phyloP scores from a whole-genome alignment of 2,888 invertebrate species.

The Cacoxenus indagator region DNA sequence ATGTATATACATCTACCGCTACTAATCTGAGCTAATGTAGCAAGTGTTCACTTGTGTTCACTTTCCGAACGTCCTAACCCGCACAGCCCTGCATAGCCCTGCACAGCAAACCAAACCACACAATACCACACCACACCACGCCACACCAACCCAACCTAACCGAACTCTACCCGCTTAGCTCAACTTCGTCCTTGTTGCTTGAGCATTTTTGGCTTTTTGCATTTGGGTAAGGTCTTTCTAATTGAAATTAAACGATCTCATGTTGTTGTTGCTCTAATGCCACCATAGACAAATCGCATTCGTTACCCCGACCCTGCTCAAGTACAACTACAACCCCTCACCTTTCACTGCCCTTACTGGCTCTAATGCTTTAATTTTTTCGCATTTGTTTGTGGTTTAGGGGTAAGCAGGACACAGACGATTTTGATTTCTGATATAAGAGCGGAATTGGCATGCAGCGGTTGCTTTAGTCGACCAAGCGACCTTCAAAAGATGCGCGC shows the following conservation, averaged over 20 bases:
- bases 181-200: conserved; percentile 18
- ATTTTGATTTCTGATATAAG: too few species aligned
- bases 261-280: conserved; percentile 51
- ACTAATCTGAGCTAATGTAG: conserved; percentile 59
- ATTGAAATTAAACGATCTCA: conserved; percentile 71
- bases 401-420: conserved; percentile 53
- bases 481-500: neutral
- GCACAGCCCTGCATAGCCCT: conserved; percentile 8
- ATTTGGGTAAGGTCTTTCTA: conserved; percentile 62
- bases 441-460: too few species aligned
- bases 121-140: too few species aligned
- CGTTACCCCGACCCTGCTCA: conserved; percentile 36
- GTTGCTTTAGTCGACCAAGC: too few species aligned
- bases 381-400: conserved; percentile 66
- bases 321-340: conserved; percentile 28
- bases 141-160: too few species aligned
- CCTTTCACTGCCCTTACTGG: conserved; percentile 15
- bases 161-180: too few species aligned
- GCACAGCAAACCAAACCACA: too few species aligned
- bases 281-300: conserved; percentile 62
- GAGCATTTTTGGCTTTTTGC: conserved; percentile 65
- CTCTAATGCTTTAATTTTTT: conserved; percentile 66
- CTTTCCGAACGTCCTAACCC: conserved; percentile 44
- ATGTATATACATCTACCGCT: conserved; percentile 53
- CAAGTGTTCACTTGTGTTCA: conserved; percentile 64